phyloP scores from a whole-genome alignment of 2,888 invertebrate species.

The Sclerodermus sp. region DNA sequence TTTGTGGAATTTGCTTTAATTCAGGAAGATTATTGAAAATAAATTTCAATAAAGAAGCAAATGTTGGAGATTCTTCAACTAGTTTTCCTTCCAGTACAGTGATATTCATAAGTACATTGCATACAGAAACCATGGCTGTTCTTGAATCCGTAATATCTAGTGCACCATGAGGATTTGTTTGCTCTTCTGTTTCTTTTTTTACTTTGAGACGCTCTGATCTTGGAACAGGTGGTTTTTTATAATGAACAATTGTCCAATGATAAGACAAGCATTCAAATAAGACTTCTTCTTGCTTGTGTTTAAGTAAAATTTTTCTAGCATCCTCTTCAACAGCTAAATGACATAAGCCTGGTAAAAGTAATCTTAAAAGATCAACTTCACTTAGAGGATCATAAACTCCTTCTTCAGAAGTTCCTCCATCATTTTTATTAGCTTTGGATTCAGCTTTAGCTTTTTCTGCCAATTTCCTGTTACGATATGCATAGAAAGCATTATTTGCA shows the following conservation, averaged over 20 bases:
- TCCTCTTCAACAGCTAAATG: conserved; percentile 91
- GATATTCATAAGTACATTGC: conserved; percentile 91
- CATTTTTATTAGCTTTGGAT: conserved; percentile 49
- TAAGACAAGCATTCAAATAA: conserved; percentile 78
- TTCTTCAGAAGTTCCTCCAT: conserved; percentile 47
- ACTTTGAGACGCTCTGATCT: conserved; percentile 77
- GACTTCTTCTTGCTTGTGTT: conserved; percentile 78
- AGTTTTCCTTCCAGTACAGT: conserved; percentile 84
- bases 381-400: conserved; percentile 60
- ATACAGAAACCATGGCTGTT: conserved; percentile 82
- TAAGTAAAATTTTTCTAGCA: conserved; percentile 76
- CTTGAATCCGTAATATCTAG: conserved; percentile 85
- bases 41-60: conserved; percentile 80
- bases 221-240: conserved; percentile 79
- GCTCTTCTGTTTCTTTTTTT: conserved; percentile 72
- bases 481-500: conserved; percentile 81
- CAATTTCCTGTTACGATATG: conserved; percentile 68
- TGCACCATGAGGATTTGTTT: conserved; percentile 71
- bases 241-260: conserved; percentile 86
- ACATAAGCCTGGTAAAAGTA: conserved; percentile 86
- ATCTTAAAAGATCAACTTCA: conserved; percentile 73
- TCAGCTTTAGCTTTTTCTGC: conserved; percentile 69
- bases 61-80: conserved; percentile 76
- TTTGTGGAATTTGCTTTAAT: conserved; percentile 79
- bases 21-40: conserved; percentile 84